Conservation (phyloP, 2,113 vertebrate genomes). For the Amblyornis subalaris region DNA sequence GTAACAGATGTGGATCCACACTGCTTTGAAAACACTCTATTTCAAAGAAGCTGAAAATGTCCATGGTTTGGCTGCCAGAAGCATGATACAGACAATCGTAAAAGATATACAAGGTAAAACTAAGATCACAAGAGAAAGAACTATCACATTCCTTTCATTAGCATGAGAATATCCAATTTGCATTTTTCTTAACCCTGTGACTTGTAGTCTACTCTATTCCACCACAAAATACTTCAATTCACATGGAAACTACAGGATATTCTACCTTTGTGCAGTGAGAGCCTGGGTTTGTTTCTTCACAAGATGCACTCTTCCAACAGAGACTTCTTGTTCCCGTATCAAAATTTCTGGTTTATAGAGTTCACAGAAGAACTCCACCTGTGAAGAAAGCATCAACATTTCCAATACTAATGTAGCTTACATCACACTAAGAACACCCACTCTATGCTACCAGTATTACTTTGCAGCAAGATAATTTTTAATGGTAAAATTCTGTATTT, state of each 20-base stretch:
- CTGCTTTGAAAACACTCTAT: not conserved
- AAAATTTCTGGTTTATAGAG: constrained; percentile 89
- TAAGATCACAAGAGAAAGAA: not conserved
- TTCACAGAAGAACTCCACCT: constrained; percentile 90
- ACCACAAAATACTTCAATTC: not conserved
- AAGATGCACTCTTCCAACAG: constrained; percentile 82
- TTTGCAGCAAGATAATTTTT: not conserved
- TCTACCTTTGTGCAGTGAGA: constrained; percentile 76
- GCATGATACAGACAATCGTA: not conserved
- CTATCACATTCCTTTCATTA: not conserved
- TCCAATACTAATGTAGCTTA: not conserved
- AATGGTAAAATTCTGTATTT: not conserved
- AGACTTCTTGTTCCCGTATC: constrained; percentile 79
- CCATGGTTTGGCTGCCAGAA: not conserved
- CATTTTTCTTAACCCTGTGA: not conserved
- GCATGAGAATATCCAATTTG: not conserved
- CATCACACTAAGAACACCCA: not conserved
- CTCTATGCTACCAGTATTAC: not conserved
- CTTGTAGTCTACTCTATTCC: not conserved
- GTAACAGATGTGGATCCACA: not conserved
- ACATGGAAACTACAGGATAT: not conserved
- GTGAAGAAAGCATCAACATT: not conserved
- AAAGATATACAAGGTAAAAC: not conserved
- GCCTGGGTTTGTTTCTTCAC: constrained; percentile 75
- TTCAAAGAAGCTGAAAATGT: not conserved